Conservation (phyloP, 1,140 invertebrate species). For the Trichomalopsis sarcophagae region DNA sequence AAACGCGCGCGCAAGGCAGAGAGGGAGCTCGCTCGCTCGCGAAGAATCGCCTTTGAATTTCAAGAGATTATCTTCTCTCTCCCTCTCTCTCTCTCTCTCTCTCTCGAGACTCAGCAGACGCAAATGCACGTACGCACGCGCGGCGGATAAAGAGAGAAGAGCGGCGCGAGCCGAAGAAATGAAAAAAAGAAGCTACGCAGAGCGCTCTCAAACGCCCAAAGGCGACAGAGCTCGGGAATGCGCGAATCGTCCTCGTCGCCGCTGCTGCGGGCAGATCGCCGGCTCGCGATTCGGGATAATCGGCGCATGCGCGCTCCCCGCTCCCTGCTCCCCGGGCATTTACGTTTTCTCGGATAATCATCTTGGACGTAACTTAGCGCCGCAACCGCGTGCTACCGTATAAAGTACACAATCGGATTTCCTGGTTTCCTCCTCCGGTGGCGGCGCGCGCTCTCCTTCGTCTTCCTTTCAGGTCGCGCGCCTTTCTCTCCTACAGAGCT, state of each 20-base stretch:
- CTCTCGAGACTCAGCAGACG: slow-evolving; percentile 20
- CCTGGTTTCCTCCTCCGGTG: slow-evolving; percentile 35
- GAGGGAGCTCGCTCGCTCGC: not conserved
- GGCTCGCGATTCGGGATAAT: slow-evolving; percentile 62
- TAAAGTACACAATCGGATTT: slow-evolving; percentile 55
- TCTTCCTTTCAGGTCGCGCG: not conserved
- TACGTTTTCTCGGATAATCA: slow-evolving; percentile 63
- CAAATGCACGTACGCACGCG: slow-evolving; percentile 12
- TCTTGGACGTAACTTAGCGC: slow-evolving; percentile 62
- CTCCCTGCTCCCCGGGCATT: slow-evolving; percentile 55
- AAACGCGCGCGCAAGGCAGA: slow-evolving; percentile 7
- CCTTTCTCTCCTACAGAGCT: not conserved
- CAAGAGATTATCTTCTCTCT: slow-evolving; percentile 46
- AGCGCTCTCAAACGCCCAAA: slow-evolving; percentile 39
- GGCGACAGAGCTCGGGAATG: slow-evolving; percentile 43
- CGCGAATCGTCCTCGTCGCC: slow-evolving; percentile 21
- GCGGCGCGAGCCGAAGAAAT: not conserved
- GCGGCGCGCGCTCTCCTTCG: not conserved
- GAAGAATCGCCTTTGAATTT: slow-evolving; percentile 53
- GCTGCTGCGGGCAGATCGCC: slow-evolving; percentile 35
- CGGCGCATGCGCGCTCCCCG: slow-evolving; percentile 50
- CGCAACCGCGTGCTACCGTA: slow-evolving; percentile 56
- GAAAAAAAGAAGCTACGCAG: not conserved
- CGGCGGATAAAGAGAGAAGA: not conserved
- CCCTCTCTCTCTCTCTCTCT: too few relatives aligned